Base-by-base conservation (phyloP, 1,140 invertebrate genomes). In the Lysiphlebus fabarum region DNA sequence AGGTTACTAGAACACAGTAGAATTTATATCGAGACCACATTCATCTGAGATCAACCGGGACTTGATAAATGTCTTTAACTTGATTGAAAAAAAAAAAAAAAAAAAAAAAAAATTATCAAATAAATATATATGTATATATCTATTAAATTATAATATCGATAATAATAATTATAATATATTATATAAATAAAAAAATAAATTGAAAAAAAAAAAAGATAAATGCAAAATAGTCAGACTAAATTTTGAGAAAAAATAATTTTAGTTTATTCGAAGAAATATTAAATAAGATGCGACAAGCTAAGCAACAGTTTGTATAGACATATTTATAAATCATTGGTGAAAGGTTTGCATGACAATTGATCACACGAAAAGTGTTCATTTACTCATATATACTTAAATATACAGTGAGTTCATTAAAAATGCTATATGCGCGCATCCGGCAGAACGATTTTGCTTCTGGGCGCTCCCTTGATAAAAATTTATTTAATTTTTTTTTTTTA, bases 381-480 rank as follows among this genome's bases (percentile, higher is more conserved):
- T 26, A 26, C 11, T 43, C 58, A 34, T 41, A 53, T 59, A 43
- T 49, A 41, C 66, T 69, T 51, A 41, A 69, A n/a, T n/a, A n/a
- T n/a, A n/a, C n/a, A n/a, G 0, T 26, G 17, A 26, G 17, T 26
- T 75, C 73, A 72, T 76, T 76, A 74, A 68, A 74, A 67, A 77
- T 77, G 73, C 75, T 72, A 67, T 56, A 62, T 65, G 63, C 74
- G 72, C 72, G 72, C 73, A 76, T 77, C 75, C 75, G 75, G 74
- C 36, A 58, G 14, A 36, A 26, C 17, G 1, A 1, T 1, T 26
- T 26, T 26, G 17, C 17, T 26, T 26, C 17, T 26, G 17, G 17
- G 17, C 17, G 17, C 17, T 26, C 17, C 17, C 17, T 26, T 26
- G 17, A 53, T 41, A 9, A 14, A 9, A 14, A 41, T 40, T 41